Conservation (phyloP, 1,140 invertebrate genomes). For the Meloidogyne floridensis region DNA sequence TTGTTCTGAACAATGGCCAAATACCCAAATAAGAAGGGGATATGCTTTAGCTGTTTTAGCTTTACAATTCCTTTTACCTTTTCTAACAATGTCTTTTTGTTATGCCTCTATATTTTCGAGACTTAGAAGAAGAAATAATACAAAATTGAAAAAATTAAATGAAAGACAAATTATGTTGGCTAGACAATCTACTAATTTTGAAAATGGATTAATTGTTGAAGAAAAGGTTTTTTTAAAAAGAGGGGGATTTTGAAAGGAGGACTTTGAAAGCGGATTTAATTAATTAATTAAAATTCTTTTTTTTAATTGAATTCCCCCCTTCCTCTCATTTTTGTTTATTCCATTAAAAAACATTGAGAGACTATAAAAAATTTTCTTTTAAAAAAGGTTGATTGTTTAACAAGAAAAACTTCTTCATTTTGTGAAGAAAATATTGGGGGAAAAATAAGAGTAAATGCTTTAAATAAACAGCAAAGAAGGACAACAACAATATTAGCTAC, state of each 20-base stretch:
- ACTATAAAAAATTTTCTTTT: neutral
- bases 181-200: constrained; percentile 24
- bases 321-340: too few species aligned
- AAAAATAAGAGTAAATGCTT: constrained; percentile 34
- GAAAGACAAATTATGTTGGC: constrained; percentile 49
- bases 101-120: constrained; percentile 62
- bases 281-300: too few species aligned
- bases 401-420: neutral
- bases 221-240: neutral
- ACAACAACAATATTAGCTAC: constrained; percentile 87
- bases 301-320: too few species aligned
- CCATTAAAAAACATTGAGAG: too few species aligned
- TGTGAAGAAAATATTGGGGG: constrained; percentile 23
- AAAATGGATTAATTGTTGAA: constrained; percentile 5
- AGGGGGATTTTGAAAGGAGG: too few species aligned
- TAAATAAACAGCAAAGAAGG: constrained; percentile 73
- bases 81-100: constrained; percentile 64
- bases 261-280: too few species aligned
- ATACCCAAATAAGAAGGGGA: constrained; percentile 40
- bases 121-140: constrained; percentile 53
- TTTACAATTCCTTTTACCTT: constrained; percentile 63
- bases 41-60: constrained; percentile 56
- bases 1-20: constrained; percentile 61
- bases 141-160: constrained; percentile 59
- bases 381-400: neutral